These are phyloP conservation scores for Isurus oxyrinchus DNA, from an alignment of 2,113 vertebrate genomes.

Conservation along the genomic window DNA sequence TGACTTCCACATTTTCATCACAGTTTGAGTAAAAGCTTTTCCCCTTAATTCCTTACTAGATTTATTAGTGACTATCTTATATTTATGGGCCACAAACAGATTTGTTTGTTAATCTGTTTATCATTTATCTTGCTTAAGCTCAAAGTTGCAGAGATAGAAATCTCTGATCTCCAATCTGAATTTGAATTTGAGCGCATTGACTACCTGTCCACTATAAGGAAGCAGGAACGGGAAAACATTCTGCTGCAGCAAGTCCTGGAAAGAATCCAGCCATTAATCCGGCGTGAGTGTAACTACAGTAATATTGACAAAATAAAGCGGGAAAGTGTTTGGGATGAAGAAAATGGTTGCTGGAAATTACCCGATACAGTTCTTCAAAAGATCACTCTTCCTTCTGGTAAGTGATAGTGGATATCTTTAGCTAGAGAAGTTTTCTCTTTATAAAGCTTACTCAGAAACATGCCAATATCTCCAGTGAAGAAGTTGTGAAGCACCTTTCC, in stretches of 20 bases:
- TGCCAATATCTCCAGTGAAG: not conserved
- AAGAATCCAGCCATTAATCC: conserved; percentile 65
- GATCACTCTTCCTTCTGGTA: conserved; percentile 72
- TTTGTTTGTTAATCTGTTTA: conserved; percentile 18
- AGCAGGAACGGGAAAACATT: conserved; percentile 66
- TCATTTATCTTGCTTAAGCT: conserved; percentile 55
- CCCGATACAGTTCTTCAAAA: conserved; percentile 68
- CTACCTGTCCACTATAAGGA: conserved; percentile 69
- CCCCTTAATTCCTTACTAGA: not conserved
- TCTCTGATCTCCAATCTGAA: conserved; percentile 74
- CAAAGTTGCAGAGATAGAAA: conserved; percentile 70
- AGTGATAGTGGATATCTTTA: conserved; percentile 33
- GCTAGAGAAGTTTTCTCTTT: not conserved
- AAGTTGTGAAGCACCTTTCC: not conserved
- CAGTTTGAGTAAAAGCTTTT: not conserved
- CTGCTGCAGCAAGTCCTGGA: conserved; percentile 72
- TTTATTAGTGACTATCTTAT: conserved; percentile 1
- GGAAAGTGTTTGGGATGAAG: conserved; percentile 75
- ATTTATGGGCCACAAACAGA: not conserved
- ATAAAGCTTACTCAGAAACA: not conserved
- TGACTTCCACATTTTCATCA: not conserved
- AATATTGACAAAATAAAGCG: conserved; percentile 66
- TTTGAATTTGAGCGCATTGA: conserved; percentile 76
- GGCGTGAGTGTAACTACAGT: conserved; percentile 77
- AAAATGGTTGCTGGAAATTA: conserved; percentile 68